Evolutionary conservation across 1,140 invertebrate genomes (phyloP).

Genomic region (Leptinotarsa lineolata): DNA sequence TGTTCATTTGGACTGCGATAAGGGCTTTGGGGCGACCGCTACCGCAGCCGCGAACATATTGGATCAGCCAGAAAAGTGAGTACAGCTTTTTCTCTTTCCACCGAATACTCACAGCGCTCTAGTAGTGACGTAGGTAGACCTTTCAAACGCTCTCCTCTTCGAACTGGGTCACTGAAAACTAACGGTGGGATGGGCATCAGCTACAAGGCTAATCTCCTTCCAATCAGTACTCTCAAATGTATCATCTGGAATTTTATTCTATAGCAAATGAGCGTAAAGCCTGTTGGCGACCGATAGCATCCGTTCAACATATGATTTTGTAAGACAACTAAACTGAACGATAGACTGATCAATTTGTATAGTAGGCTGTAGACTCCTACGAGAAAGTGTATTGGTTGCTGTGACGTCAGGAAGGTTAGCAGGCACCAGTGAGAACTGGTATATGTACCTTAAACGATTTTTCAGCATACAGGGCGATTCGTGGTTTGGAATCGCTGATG

Average conservation of each 20-base stretch:
- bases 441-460: conserved; percentile 4
- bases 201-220: too few species aligned
- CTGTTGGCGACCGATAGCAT: too few species aligned
- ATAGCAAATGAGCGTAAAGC: not conserved
- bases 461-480: not conserved
- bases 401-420: not conserved
- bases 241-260: not conserved
- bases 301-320: too few species aligned
- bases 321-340: too few species aligned
- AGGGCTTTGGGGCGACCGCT: conserved; percentile 47
- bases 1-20: conserved; percentile 33
- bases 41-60: conserved; percentile 46
- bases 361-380: too few species aligned
- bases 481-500: too few species aligned
- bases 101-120: not conserved
- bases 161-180: conserved; percentile 17
- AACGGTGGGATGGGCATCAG: not conserved
- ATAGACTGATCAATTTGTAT: too few species aligned
- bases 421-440: conserved; percentile 7
- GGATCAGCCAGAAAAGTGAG: conserved; percentile 42
- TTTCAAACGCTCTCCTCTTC: conserved; percentile 6
- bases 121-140: conserved; percentile 4
- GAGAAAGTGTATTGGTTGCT: not conserved
- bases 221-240: too few species aligned
- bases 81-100: not conserved